phyloP scores from a whole-genome alignment of 2,797 vertebrate genomes.

The Somateria mollissima region DNA sequence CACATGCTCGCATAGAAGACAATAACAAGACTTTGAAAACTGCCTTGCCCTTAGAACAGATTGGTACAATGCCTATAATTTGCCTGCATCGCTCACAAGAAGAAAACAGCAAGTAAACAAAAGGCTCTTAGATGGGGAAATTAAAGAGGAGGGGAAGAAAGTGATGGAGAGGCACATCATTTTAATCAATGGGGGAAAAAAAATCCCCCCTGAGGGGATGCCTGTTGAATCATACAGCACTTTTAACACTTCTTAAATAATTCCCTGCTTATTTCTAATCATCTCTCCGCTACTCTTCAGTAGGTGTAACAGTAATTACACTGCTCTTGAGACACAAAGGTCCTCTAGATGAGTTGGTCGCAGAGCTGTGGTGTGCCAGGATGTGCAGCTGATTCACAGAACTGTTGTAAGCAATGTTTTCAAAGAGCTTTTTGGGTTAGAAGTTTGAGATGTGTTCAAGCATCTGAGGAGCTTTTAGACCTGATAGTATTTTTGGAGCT shows the following conservation, averaged over 20 bases:
- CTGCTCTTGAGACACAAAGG: neutral
- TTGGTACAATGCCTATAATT: neutral
- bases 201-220: neutral
- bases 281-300: neutral
- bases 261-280: constrained; percentile 1
- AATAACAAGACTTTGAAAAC: constrained; percentile 18
- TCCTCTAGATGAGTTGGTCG: neutral
- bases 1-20: neutral
- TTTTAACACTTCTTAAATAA: neutral
- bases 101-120: neutral
- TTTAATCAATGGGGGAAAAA: neutral
- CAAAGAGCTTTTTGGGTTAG: neutral
- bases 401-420: neutral
- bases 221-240: neutral
- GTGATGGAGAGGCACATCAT: neutral
- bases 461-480: neutral
- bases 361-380: neutral
- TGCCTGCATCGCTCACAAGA: neutral
- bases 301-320: neutral
- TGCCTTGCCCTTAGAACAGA: neutral
- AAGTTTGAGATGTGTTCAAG: neutral
- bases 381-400: neutral
- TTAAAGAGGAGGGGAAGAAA: neutral
- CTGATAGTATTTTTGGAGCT: neutral
- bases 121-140: neutral